Conservation (phyloP, 2,113 vertebrate genomes). For the Atherinomorus stipes region DNA sequence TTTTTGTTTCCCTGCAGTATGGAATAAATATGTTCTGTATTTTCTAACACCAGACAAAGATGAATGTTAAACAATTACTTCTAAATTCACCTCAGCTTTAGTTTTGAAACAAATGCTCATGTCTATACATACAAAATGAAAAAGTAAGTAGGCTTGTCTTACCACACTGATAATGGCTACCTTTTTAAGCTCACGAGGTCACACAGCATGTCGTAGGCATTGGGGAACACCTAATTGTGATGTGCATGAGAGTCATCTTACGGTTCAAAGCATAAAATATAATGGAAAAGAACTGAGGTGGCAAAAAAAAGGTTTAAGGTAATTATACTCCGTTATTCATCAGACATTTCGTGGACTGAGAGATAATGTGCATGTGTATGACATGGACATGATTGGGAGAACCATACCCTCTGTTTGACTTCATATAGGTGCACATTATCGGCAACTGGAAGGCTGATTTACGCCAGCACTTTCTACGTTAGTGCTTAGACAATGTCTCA, state of each 20-base stretch:
- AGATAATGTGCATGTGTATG: slow-evolving; percentile 72
- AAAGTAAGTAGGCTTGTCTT: background rate
- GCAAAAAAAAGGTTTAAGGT: slow-evolving; percentile 72
- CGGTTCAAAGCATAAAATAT: slow-evolving; percentile 27
- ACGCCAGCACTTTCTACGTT: slow-evolving; percentile 56
- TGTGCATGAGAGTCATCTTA: slow-evolving; percentile 50
- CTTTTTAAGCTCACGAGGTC: slow-evolving; percentile 12
- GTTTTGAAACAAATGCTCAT: background rate
- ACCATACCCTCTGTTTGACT: slow-evolving; percentile 74
- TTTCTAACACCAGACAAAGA: background rate
- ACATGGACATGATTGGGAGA: slow-evolving; percentile 61
- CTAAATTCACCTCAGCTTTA: background rate
- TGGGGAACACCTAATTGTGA: slow-evolving; percentile 49
- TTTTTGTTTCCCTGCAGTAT: background rate
- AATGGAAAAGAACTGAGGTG: slow-evolving; percentile 63
- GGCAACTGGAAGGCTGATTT: slow-evolving; percentile 58
- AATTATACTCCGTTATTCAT: slow-evolving; percentile 70
- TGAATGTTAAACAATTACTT: background rate
- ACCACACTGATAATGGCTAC: slow-evolving; percentile 32
- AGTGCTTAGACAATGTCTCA: slow-evolving; percentile 67
- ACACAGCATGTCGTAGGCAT: slow-evolving; percentile 20
- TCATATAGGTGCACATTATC: slow-evolving; percentile 75
- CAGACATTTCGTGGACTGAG: slow-evolving; percentile 61
- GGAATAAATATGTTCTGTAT: too few species aligned
- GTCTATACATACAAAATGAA: background rate